Evolutionary conservation across 2,797 vertebrate species (phyloP), one percentile per base, ranked within the genome.

Genomic region (Myotis planiceps): DNA sequence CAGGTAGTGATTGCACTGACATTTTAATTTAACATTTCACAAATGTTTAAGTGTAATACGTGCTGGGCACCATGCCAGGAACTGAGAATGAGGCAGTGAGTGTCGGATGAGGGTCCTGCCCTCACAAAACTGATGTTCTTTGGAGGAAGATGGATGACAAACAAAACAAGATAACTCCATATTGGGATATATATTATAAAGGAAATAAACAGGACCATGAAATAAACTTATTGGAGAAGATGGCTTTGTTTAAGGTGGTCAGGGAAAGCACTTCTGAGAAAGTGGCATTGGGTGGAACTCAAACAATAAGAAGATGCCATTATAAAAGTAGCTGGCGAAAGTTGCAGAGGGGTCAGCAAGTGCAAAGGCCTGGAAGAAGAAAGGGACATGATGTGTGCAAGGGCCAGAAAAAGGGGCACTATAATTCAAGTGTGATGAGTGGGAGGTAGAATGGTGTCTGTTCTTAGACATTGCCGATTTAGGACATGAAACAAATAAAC

Each of bases 251-350:
- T 65, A 42, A 66, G 21, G 16, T 60, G 18, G 6, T 27, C 65
- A 94, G 34, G n/a, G 60, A 79, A 85, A 79, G n/a, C 49, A n/a
- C 92, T 53, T n/a, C 13, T 25, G n/a, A 93, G 87, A 71, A 91
- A 42, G 27, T 55, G 18, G 7, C 74, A 39, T 45, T 34, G n/a
- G 76, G 14, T 90, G 90, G 90, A n/a, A 81, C 53, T 66, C 45
- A 83, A 25, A 82, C 14, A 4, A 1, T 5, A 15, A 84, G 27
- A 74, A 8, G 39, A 51, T 65, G 15, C 3, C 42, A 76, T 8
- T 47, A 19, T 23, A n/a, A 69, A 90, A 79, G 53, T 37, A 63
- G 4, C 60, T 49, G 23, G 25, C 8, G 19, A 27, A 49, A 58
- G 42, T 74, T 34, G n/a, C 29, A 6, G 12, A 66, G 1, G 29